Base-by-base conservation (phyloP, 1,140 invertebrate species). In the Dryas iulia region DNA sequence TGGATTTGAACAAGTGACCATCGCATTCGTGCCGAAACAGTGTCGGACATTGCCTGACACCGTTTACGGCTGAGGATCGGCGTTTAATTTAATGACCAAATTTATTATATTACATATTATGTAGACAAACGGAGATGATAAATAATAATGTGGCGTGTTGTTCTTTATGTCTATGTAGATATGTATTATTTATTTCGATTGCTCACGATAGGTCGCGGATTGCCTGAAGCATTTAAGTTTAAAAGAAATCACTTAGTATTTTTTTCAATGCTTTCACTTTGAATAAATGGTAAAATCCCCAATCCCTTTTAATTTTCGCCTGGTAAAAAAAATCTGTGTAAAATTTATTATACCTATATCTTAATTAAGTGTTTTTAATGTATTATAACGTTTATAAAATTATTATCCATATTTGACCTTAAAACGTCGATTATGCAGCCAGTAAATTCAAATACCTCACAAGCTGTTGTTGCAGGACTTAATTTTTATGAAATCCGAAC, bases 111-210 rank as follows among this genome's bases (percentile, higher is more conserved):
- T 39, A 1, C 14, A 14, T 8, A 47, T 47, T 47, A 47, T 10
- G 8, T 8, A 21, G 14, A 21, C 18, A 47, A 21, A 39, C 35
- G 35, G 21, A 47, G 39, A 47, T 47, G 39, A 47, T 47, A 47
- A 47, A 21, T 47, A 47, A 47, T 47, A 47, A 47, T 10, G 8
- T 47, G 39, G 18, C 39, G 39, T 47, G 39, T 11, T 10, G 39
- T 5, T 18, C 21, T 1, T 47, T 47, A 47, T 47, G 35, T 14
- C 39, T 47, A 47, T 47, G 33, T 35, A 0, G 14, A 14, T 47
- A 21, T 47, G 39, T 47, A 47, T 47, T 47, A 47, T 47, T 47
- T 47, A 47, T 47, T 47, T 47, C 39, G 2, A 47, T 47, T 47
- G 18, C 18, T 47, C 39, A 47, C 39, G 39, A 47, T 47, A 47